A percentile compares a stretch with the other conserved stretches of the same genome.
phyloP scores from a whole-genome alignment of 2,113 vertebrate species.

The human region GRCh38 chr12:51403501-51404000 shows the following conservation, averaged over 20 bases:
- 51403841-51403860: not conserved
- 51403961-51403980: not conserved
- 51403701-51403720: not conserved
- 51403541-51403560: not conserved
- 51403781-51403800: not conserved
- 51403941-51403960: rapidly evolving
- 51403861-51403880: not conserved
- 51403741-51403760: not conserved
- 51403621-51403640: not conserved
- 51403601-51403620: not conserved
- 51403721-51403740: not conserved
- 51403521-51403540: not conserved
- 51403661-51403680: not conserved
- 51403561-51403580: not conserved
- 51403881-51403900: not conserved
- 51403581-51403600: not conserved
- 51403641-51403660: not conserved
- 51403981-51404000: not conserved
- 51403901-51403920: too few relatives aligned
- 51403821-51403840: not conserved
- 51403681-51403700: not conserved
- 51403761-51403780: not conserved
- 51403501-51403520: not conserved
- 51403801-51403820: not conserved
- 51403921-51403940: not conserved